These are phyloP conservation scores for Macaria liturata DNA, from an alignment of 2,888 invertebrate species.

Conservation along the genomic window DNA sequence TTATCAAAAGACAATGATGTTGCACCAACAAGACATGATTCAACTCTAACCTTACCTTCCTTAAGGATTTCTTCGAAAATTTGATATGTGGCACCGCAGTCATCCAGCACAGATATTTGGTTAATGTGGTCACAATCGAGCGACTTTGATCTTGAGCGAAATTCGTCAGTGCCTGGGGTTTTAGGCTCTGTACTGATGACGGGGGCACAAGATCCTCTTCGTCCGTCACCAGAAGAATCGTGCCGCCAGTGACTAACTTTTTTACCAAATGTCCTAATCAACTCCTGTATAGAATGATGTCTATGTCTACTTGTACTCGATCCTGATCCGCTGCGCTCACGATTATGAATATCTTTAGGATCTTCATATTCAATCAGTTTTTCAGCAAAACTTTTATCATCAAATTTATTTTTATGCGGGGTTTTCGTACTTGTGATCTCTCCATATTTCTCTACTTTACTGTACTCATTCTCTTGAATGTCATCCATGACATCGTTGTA, in stretches of 20 bases:
- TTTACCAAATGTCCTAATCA: conserved; percentile 89
- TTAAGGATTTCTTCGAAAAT: conserved; percentile 90
- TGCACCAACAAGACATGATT: no score
- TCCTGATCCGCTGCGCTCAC: conserved; percentile 67
- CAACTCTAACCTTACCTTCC: conserved; percentile 60
- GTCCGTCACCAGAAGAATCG: conserved; percentile 74
- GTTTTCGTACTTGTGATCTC: conserved; percentile 71
- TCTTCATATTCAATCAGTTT: conserved; percentile 60
- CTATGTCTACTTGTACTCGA: conserved; percentile 75
- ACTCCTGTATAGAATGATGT: conserved; percentile 89
- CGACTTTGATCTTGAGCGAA: conserved; percentile 90
- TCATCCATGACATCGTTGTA: conserved; percentile 76
- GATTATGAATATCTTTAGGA: conserved; percentile 45
- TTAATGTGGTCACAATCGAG: conserved; percentile 85
- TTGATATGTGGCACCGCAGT: conserved; percentile 91
- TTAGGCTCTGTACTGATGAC: conserved; percentile 68
- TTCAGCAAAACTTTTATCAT: conserved; percentile 73
- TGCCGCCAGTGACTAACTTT: conserved; percentile 89
- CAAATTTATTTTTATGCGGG: conserved; percentile 57
- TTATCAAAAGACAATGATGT: no score
- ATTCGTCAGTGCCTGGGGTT: conserved; percentile 83
- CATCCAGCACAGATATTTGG: conserved; percentile 82
- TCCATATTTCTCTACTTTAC: conserved; percentile 76
- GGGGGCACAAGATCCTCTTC: conserved; percentile 71
- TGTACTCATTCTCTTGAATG: conserved; percentile 76